Conservation (phyloP, 2,113 vertebrate species). For the Pygoscelis adeliae region DNA sequence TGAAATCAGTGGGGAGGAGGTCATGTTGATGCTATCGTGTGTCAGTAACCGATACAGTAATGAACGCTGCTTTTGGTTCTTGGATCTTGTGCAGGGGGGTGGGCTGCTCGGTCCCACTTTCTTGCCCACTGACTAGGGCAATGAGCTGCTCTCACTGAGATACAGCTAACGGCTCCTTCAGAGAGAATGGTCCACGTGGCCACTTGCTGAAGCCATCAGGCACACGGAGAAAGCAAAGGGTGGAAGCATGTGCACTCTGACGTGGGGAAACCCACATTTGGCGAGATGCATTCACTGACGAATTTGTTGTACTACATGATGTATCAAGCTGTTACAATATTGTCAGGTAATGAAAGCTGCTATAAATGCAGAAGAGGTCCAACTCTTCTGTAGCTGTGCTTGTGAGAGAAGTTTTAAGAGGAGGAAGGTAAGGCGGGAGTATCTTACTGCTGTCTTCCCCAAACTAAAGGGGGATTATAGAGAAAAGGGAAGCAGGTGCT, state of each 20-base stretch:
- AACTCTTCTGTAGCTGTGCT: not conserved
- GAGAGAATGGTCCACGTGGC: not conserved
- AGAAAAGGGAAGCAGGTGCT: not conserved
- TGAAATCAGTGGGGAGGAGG: not conserved
- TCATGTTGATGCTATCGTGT: fast-evolving
- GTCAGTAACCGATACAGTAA: not conserved
- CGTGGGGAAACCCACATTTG: not conserved
- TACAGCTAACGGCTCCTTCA: not conserved
- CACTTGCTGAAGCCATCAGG: not conserved
- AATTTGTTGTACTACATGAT: not conserved
- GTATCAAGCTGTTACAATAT: not conserved
- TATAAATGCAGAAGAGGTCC: not conserved
- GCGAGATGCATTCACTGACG: not conserved
- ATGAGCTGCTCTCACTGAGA: not conserved
- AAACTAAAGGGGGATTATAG: not conserved
- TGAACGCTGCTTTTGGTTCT: not conserved
- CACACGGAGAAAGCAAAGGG: not conserved
- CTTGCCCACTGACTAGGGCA: not conserved
- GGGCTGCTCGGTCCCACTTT: not conserved
- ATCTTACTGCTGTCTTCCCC: not conserved
- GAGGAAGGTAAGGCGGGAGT: not conserved
- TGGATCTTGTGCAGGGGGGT: not conserved
- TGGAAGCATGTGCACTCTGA: not conserved
- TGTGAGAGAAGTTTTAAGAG: not conserved
- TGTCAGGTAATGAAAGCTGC: not conserved